Conservation (phyloP, 92 coral and sea anemone genomes). For the Actinernus sp. region DNA sequence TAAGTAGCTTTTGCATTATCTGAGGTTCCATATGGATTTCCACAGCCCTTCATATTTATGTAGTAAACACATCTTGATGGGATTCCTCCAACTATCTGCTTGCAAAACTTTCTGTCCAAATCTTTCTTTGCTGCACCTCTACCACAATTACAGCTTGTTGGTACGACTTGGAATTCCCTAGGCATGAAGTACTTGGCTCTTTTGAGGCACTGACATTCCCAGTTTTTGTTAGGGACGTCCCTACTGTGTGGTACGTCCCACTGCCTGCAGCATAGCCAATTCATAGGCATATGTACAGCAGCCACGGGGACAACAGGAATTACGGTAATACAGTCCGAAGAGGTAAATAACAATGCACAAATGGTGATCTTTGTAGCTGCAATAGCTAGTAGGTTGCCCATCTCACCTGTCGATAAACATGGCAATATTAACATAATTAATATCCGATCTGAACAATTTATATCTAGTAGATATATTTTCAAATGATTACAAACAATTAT, state of each 20-base stretch:
- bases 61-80: conserved; percentile 50
- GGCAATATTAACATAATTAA: too few relatives aligned
- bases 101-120: conserved; percentile 31
- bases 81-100: conserved; percentile 37
- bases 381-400: conserved; percentile 48
- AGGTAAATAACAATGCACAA: conserved; percentile 25
- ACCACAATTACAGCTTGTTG: conserved; percentile 40
- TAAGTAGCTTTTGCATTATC: conserved; percentile 32
- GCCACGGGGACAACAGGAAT: conserved; percentile 51
- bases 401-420: too few relatives aligned
- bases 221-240: neutral
- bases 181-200: conserved; percentile 1
- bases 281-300: conserved; percentile 23
- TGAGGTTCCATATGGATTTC: conserved; percentile 45
- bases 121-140: conserved; percentile 56
- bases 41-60: conserved; percentile 41
- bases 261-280: conserved; percentile 29
- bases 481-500: too few relatives aligned
- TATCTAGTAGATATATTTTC: too few relatives aligned
- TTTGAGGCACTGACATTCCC: neutral
- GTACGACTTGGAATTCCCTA: neutral
- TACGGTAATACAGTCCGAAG: conserved; percentile 29
- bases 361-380: conserved; percentile 20
- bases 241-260: conserved; percentile 18
- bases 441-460: too few relatives aligned